Evolutionary conservation across 2,888 invertebrate species (phyloP), one percentile per base, ranked within the genome.

Genomic region (Ischnura elegans): DNA sequence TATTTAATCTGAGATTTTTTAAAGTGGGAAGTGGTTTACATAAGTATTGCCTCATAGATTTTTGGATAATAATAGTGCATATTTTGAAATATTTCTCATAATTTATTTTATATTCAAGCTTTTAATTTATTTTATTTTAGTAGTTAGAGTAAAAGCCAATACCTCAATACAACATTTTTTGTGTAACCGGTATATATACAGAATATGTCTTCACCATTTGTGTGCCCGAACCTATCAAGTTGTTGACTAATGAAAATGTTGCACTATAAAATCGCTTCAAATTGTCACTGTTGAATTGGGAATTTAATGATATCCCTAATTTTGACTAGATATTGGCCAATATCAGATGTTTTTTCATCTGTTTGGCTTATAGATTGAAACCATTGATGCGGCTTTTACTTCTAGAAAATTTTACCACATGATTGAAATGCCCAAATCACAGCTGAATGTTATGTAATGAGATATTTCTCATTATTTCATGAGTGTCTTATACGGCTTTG

Each of bases 41-140:
- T 36, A 36, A 2, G 13, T 76, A 2, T 76, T 76, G 36, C 36
- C 29, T 25, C 36, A 36, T 25, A 76, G 76, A 36, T 76, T 10
- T 13, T 76, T 29, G 29, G 29, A 16, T 6, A 66, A 2, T 66
- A 29, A 29, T 66, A 61, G 61, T 61, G 61, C 36, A 36, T 76
- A 13, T 76, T 76, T 76, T 76, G 16, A 76, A 36, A 76, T 29
- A 76, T 76, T 36, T 76, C 13, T 76, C 25, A 36, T 13, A 36
- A 76, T 36, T 76, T 76, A 76, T 76, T 76, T 8, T 36, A 76
- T 76, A 76, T 76, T 29, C 16, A 36, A 36, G 76, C 36, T 61
- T n/a, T 61, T 61, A 61, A 61, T 61, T n/a, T 76, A 76, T 76
- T 76, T 76, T 76, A 76, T 36, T 76, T n/a, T 29, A 76, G 16